Evolutionary conservation across 2,888 invertebrate genomes (phyloP).

Genomic region (Idaea aversata): DNA sequence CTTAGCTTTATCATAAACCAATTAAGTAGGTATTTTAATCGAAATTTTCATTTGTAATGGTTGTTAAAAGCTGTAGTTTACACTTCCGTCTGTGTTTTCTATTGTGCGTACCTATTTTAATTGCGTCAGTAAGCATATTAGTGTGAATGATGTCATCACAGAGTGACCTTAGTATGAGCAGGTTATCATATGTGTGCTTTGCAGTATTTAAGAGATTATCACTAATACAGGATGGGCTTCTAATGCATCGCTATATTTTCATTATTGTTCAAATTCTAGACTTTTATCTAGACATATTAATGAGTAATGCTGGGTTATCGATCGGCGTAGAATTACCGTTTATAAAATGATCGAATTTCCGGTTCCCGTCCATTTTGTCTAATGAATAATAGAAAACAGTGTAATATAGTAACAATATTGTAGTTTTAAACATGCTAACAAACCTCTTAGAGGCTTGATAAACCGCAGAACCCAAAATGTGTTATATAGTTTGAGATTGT

Average conservation of each 20-base stretch:
- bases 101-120: constrained; percentile 17
- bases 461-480: constrained; percentile 24
- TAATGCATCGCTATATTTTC: too few relatives aligned
- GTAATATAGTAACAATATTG: constrained; percentile 14
- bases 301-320: too few relatives aligned
- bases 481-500: constrained; percentile 38
- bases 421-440: constrained; percentile 14
- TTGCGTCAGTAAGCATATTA: constrained; percentile 18
- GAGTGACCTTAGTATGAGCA: constrained; percentile 44
- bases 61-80: too few relatives aligned
- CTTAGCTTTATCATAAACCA: constrained; percentile 55
- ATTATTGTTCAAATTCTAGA: too few relatives aligned
- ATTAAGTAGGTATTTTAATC: too few relatives aligned
- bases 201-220: constrained; percentile 26
- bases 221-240: constrained; percentile 17
- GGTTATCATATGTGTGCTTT: constrained; percentile 37
- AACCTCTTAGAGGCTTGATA: constrained; percentile 21
- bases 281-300: too few relatives aligned
- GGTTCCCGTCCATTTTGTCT: constrained; percentile 27
- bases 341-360: constrained; percentile 15
- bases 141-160: constrained; percentile 34
- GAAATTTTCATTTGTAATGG: too few relatives aligned
- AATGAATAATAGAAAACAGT: constrained; percentile 14
- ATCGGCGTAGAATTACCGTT: too few relatives aligned
- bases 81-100: constrained; percentile 14